Percentiles rank a stretch among this genome's conserved stretches.
phyloP scores from a whole-genome alignment of 1,140 invertebrate species.

The Galendromus occidentalis region DNA sequence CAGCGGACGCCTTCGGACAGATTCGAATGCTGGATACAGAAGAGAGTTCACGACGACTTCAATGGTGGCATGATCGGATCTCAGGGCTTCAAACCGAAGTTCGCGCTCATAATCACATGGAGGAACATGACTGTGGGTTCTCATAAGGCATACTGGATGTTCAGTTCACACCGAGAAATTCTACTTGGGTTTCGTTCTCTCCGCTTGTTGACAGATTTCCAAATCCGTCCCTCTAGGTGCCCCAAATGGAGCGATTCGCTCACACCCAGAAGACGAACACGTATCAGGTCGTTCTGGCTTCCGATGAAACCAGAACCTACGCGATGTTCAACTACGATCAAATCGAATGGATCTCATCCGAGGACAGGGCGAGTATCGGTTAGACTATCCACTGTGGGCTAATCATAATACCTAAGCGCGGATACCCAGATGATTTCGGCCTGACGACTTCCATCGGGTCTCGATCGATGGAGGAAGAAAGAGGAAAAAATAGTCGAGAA shows the following conservation, averaged over 20 bases:
- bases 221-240: too few relatives aligned
- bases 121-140: conserved; percentile 53
- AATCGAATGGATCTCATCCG: conserved; percentile 55
- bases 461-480: too few relatives aligned
- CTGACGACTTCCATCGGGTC: too few relatives aligned
- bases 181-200: too few relatives aligned
- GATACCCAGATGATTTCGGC: too few relatives aligned
- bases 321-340: conserved; percentile 81
- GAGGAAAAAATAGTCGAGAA: too few relatives aligned
- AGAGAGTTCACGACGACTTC: conserved; percentile 68
- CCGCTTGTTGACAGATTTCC: too few relatives aligned
- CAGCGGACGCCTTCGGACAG: conserved; percentile 35
- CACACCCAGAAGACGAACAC: conserved; percentile 52
- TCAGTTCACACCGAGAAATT: too few relatives aligned
- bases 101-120: conserved; percentile 79
- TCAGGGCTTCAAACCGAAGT: conserved; percentile 66
- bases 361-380: not conserved
- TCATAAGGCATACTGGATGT: too few relatives aligned
- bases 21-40: conserved; percentile 61
- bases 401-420: too few relatives aligned
- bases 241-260: conserved; percentile 18
- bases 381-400: too few relatives aligned
- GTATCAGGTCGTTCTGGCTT: conserved; percentile 76
- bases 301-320: conserved; percentile 81
- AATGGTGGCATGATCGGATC: conserved; percentile 72